Conservation (phyloP, 2,113 vertebrate genomes). For the Jaculus jaculus region DNA sequence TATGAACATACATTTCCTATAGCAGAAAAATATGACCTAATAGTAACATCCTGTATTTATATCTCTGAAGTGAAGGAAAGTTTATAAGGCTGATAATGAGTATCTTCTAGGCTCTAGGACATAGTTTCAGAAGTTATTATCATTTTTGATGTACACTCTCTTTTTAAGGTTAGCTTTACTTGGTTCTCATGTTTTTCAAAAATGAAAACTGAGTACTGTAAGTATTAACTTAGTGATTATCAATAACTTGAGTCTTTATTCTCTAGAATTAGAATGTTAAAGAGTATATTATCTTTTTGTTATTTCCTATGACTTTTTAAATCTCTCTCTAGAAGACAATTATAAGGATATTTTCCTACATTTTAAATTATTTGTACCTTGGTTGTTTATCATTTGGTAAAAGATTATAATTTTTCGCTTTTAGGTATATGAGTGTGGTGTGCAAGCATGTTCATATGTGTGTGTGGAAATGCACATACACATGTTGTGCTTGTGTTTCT, state of each 20-base stretch:
- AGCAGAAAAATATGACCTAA: constrained; percentile 32
- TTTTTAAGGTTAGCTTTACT: background rate
- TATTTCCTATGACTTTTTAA: constrained; percentile 44
- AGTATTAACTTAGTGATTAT: constrained; percentile 1
- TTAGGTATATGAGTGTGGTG: too few species aligned
- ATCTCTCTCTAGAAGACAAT: constrained; percentile 25
- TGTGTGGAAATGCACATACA: too few species aligned
- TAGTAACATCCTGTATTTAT: constrained; percentile 21
- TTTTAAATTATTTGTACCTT: constrained; percentile 49
- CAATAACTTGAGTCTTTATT: background rate
- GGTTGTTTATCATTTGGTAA: constrained; percentile 31
- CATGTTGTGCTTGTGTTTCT: too few species aligned
- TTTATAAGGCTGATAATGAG: constrained; percentile 12
- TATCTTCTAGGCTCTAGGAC: background rate
- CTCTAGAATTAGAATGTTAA: constrained; percentile 44
- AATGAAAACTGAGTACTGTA: constrained; percentile 20
- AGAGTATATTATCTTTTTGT: constrained; percentile 16
- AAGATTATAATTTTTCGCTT: background rate
- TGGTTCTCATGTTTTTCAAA: background rate
- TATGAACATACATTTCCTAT: constrained; percentile 28
- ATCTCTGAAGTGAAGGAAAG: constrained; percentile 25
- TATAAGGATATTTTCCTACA: constrained; percentile 20
- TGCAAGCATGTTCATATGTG: too few species aligned
- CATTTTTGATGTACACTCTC: background rate
- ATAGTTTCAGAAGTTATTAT: background rate